Evolutionary conservation across 1,140 invertebrate genomes (phyloP), one percentile per base, ranked within the genome.

Genomic region (Calycopis cecrops): DNA sequence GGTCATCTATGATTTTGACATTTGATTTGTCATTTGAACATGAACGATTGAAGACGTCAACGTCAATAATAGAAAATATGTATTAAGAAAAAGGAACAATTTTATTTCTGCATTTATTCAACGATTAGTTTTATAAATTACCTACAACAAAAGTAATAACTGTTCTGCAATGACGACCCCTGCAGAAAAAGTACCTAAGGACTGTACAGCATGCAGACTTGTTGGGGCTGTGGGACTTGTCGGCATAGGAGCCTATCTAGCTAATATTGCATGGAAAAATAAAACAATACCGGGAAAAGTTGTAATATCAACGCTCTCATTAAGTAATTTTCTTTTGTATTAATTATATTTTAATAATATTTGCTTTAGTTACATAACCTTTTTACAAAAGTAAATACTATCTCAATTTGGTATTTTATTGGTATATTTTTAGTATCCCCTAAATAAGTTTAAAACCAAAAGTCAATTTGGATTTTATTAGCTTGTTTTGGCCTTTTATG

Each of bases 181-280:
- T 47, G 62, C 67, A 4, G 61, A 63, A 34, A 56, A 64, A 47
- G 58, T 52, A 3, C 68, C 75, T 38, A 66, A 61, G 9, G 80
- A 84, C 52, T 84, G 80, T 50, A 58, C 73, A 10, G 62, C 69
- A 8, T 84, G 80, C 49, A 68, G 80, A 62, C 50, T 79, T 9
- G 65, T 76, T 1, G 71, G 80, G 10, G 66, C 74, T 12, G 67
- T 67, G 1, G 80, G 80, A n/a, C 58, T 84, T 8, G 55, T 77
- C 9, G 76, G 80, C 9, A 84, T 84, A 58, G 80, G 80, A 59
- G 80, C 61, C 48, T 84, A 81, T 47, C 62, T 84, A 1, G 80
- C 75, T 16, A 81, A 79, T 57, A 49, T 59, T 44, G 78, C 72
- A 14, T 79, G 69, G 66, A 79, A 84, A 69, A 79, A 79, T 51